Evolutionary conservation across 2,797 vertebrate genomes (phyloP), one percentile per base, ranked within the genome.

Genomic region (Gymnoscopelus braueri): DNA sequence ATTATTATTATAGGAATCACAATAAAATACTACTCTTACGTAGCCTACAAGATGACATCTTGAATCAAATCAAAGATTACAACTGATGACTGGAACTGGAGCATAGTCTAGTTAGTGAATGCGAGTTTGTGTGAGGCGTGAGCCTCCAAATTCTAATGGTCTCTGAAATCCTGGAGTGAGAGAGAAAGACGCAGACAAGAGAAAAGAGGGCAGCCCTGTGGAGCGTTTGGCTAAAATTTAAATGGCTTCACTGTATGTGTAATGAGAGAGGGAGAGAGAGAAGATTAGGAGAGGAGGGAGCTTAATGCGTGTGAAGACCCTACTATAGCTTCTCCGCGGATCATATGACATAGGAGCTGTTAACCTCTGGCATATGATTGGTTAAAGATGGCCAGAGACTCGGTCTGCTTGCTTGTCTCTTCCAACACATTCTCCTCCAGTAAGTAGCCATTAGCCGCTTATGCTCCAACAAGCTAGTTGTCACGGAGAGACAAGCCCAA

Each of bases 341-440:
- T 89, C 66, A 68, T 67, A 51, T 80, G 76, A 60, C 81, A 81
- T 74, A 63, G 50, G 65, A 55, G 68, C 79, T 63, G 77, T 84
- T 89, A 87, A 87, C 85, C 83, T 78, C 80, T 84, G 82, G 84
- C 85, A 85, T 68, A 65, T 87, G 84, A 90, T 86, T 89, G 85
- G 82, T 89, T 88, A 86, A 89, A 89, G 79, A 85, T 89, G 88
- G 64, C 65, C 11, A 35, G 32, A 35, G 32, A 35, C 32, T 35
- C 32, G 32, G 64, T 60, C 70, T 60, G 69, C 54, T 53, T 63
- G 26, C 75, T 47, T 61, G 49, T 84, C 70, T 13, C 13, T 69
- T 77, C 75, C 32, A 63, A 58, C 54, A 68, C 74, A 62, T 82
- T 65, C 48, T 61, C 48, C 67, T 35, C 52, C 78, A 85, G 53